Conservation (phyloP, 2,888 invertebrate genomes). For the Acanthosepion esculentum region DNA sequence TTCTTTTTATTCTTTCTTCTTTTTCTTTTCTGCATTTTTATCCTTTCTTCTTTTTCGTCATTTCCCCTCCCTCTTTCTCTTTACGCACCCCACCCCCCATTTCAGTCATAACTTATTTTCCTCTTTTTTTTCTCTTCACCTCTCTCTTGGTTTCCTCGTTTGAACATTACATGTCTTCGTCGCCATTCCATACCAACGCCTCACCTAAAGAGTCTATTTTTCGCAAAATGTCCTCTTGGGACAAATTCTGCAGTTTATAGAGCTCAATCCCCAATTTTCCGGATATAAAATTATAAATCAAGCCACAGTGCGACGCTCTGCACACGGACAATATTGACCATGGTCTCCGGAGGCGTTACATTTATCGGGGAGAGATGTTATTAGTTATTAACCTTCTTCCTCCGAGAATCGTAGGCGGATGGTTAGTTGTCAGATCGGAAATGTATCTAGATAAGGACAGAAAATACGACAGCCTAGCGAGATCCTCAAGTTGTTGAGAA, state of each 20-base stretch:
- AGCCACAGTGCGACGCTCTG: not conserved
- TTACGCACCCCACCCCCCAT: too few relatives aligned
- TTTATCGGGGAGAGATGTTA: not conserved
- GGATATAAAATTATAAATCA: not conserved
- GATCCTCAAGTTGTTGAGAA: not conserved
- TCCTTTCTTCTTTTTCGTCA: too few relatives aligned
- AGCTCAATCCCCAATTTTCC: not conserved
- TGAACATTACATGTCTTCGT: too few relatives aligned
- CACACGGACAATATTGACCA: not conserved
- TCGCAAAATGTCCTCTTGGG: not conserved
- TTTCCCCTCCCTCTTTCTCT: too few relatives aligned
- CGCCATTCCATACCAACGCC: too few relatives aligned
- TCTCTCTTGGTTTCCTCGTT: too few relatives aligned
- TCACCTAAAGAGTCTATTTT: not conserved
- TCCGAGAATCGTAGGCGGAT: not conserved
- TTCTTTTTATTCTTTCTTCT: not conserved
- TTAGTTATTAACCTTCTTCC: not conserved
- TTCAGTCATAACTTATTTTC: too few relatives aligned
- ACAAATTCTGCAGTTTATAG: not conserved
- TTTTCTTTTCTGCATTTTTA: too few relatives aligned
- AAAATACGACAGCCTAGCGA: not conserved
- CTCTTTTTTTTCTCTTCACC: too few relatives aligned
- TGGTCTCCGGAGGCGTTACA: not conserved
- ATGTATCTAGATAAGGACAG: too few relatives aligned
- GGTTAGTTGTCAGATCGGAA: too few relatives aligned